Base-by-base conservation (phyloP, 92 coral and sea anemone genomes). In the Zoanthus sansibaricus region DNA sequence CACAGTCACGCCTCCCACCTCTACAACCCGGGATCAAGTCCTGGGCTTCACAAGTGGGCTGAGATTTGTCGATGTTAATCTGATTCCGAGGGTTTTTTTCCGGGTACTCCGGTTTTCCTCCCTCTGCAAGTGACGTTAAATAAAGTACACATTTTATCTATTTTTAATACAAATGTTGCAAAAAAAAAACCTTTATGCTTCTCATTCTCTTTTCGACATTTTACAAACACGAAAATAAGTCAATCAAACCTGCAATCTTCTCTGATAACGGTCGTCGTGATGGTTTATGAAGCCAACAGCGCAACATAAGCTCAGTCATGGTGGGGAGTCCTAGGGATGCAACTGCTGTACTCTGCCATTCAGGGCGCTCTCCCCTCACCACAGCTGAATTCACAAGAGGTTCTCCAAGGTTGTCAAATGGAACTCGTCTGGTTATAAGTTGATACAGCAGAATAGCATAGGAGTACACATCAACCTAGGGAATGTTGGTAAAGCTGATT, bases 381-480 rank as follows among this genome's bases (percentile, higher is more conserved):
- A 95, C 95, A 55, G 96, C 95, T 37, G 90, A 83, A 77, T 94
- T 95, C 33, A 96, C 87, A 83, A 86, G 82, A 7, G 86, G 93
- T 13, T 79, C 86, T 16, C 88, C 94, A 58, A 91, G 78, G 56
- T 85, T 93, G 6, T 77, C 83, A 42, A 95, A 97, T 1, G 98
- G 99, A 17, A 62, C 91, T 74, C 87, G 77, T 62, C 99, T 95
- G 32, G 96, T 91, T 55, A 97, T 86, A 86, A 97, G 92, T 84
- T 92, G 95, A 82, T 90, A 97, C 70, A 97, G 78, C 59, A 97
- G 93, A 67, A 95, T 86, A 11, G 95, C 98, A 42, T 93, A 95
- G 3, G 99, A 93, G 52, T 93, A 96, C n/a, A 96, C 94, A 74
- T 96, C 99, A 11, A 96, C 99, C 82, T 95, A 11, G 55, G 93